Evolutionary conservation across 2,113 vertebrate genomes (phyloP).

Genomic region (Leptosomus discolor): DNA sequence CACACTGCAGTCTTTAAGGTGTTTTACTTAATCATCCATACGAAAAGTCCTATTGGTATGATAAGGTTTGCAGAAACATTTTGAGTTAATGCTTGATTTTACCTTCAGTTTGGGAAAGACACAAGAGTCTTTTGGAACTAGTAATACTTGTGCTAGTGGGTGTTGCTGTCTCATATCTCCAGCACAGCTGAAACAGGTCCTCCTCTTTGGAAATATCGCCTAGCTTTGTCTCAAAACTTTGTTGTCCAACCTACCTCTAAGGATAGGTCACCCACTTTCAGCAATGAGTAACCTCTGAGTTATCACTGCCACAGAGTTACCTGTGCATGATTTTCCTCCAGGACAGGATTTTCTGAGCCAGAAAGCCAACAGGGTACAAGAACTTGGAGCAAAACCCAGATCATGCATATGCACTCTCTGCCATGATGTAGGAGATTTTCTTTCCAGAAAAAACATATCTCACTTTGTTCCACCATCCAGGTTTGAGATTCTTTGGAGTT

Average conservation of each 20-base stretch:
- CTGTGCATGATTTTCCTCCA: not conserved
- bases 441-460: not conserved
- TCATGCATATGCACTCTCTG: not conserved
- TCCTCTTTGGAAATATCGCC: not conserved
- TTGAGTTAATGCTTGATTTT: not conserved
- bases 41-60: not conserved
- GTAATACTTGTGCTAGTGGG: not conserved
- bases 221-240: not conserved
- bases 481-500: not conserved
- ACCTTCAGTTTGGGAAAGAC: slow-evolving; percentile 1
- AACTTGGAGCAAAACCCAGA: not conserved
- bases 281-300: not conserved
- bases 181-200: not conserved
- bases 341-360: not conserved
- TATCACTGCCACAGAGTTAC: not conserved
- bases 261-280: not conserved
- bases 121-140: not conserved
- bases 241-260: not conserved
- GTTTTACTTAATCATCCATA: not conserved
- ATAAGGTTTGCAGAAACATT: not conserved
- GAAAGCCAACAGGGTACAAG: not conserved
- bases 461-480: not conserved
- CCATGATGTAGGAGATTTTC: not conserved
- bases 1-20: not conserved
- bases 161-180: not conserved